These are phyloP conservation scores for Drosophila teissieri DNA, from an alignment of 1,140 invertebrate genomes.

Conservation along the genomic window DNA sequence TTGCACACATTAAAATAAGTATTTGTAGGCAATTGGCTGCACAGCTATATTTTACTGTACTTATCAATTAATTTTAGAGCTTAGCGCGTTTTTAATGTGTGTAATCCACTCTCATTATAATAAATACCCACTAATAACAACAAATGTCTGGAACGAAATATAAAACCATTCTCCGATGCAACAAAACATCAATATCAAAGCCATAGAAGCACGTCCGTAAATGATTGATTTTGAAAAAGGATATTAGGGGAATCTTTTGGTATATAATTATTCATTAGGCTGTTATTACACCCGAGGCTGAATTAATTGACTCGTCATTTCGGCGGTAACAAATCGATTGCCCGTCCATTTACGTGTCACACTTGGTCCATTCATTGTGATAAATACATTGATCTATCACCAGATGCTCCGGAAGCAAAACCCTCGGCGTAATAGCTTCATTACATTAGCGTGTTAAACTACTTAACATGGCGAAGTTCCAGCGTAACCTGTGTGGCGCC, in stretches of 20 bases:
- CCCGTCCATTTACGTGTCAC: slow-evolving; percentile 10
- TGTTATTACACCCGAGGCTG: too few species aligned
- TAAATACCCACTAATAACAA: slow-evolving; percentile 1
- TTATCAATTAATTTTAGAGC: slow-evolving; percentile 1
- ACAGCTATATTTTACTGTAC: not conserved
- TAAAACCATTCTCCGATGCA: not conserved
- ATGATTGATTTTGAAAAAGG: not conserved
- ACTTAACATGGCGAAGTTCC: slow-evolving; percentile 54
- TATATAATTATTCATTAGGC: too few species aligned
- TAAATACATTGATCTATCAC: slow-evolving; percentile 52
- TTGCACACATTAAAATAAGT: not conserved
- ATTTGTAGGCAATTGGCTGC: not conserved
- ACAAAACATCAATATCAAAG: not conserved
- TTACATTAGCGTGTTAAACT: slow-evolving; percentile 76
- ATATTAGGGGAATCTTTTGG: too few species aligned
- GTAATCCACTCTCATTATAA: slow-evolving; percentile 1
- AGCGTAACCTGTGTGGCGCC: slow-evolving; percentile 21
- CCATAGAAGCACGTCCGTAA: not conserved
- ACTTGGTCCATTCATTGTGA: slow-evolving; percentile 3
- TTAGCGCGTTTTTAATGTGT: not conserved
- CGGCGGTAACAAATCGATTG: not conserved
- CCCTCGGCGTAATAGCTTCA: slow-evolving; percentile 43
- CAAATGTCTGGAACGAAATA: not conserved
- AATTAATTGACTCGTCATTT: not conserved
- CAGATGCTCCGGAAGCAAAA: slow-evolving; percentile 18